Conservation (phyloP, 2,797 vertebrate species). For the Myotis findleyi region DNA sequence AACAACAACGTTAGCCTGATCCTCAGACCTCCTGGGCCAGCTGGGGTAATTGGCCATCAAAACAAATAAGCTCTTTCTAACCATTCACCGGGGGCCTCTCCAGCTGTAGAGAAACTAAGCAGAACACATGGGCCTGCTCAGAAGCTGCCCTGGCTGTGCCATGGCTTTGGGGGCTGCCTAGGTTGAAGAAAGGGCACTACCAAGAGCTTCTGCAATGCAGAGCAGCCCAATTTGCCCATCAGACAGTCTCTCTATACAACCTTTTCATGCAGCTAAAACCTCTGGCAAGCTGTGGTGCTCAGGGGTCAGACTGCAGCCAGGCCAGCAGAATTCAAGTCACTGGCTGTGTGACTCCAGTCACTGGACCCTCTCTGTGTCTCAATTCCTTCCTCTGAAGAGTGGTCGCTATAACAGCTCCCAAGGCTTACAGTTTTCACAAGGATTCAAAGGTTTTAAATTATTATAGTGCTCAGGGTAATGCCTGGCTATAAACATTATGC, state of each 20-base stretch:
- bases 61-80: background rate
- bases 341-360: accelerated
- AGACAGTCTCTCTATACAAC: accelerated
- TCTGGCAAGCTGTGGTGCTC: accelerated
- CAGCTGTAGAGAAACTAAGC: accelerated
- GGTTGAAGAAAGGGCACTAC: background rate
- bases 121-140: background rate
- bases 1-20: background rate
- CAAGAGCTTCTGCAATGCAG: background rate
- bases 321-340: background rate
- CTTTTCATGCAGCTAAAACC: no score
- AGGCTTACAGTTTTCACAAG: background rate
- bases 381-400: background rate
- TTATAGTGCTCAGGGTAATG: background rate
- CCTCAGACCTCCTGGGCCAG: background rate
- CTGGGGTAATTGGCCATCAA: background rate
- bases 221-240: accelerated
- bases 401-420: no score
- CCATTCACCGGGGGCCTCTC: background rate
- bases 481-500: background rate
- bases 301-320: background rate
- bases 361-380: background rate
- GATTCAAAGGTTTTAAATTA: background rate
- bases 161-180: background rate
- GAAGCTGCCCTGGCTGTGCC: background rate